Evolutionary conservation across 2,113 vertebrate species (phyloP), one percentile per base, ranked within the genome.

Genomic region (Lycocorax pyrrhopterus): DNA sequence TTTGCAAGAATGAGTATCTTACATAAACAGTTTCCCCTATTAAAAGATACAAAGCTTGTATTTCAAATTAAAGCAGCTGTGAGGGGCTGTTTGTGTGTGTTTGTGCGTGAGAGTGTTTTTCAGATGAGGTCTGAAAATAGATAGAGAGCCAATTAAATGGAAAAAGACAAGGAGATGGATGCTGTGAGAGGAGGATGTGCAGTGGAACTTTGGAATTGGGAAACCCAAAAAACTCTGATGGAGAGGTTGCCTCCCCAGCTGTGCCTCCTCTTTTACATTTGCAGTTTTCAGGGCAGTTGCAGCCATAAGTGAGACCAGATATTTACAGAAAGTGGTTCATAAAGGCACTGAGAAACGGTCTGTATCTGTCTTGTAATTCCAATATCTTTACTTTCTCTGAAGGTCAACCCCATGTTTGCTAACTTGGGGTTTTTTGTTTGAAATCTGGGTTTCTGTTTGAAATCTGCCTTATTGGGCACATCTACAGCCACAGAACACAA

Each of bases 101-200:
- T 52, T 76, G 53, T 29, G 53, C 0, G 0, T 49, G 49, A 63
- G 26, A 77, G 22, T 27, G 15, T 41, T 84, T 94, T 75, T 74
- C 69, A 75, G 52, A 62, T 53, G n/a, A 93, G 11, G 29, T 84
- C 33, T 80, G 63, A 74, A 96, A 96, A 92, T 32, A 95, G 35
- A 77, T 13, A 43, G 52, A 82, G 52, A 91, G n/a, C 58, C 41
- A 87, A 27, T 71, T 37, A 92, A 63, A 29, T 60, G 13, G 47
- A 85, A 89, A 67, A 47, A 71, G 39, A 44, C 29, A 41, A 64
- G 46, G 46, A 58, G 47, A 27, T 3, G 12, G 46, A 16, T 90
- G 47, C 32, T 55, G 13, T n/a, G 39, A 58, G 43, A 85, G 46
- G n/a, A 79, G 21, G 37, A 39, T 62, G 14, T n/a, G 21, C 44